Evolutionary conservation across 2,113 vertebrate species (phyloP).

Genomic region (Petrocephalus zakoni): DNA sequence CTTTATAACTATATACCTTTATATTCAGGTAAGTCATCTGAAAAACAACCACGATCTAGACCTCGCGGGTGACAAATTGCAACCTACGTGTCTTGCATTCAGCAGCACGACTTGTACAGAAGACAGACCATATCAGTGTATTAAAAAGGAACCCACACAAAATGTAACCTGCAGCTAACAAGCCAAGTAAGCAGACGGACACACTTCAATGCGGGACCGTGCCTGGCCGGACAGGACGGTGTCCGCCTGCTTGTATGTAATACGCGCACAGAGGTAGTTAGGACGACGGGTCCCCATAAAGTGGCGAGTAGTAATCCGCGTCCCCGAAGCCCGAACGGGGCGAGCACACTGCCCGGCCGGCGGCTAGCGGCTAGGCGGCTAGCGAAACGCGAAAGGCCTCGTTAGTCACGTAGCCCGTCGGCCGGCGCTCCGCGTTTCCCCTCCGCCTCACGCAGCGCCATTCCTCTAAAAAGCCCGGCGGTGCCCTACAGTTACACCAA

Average conservation of each 20-base stretch:
- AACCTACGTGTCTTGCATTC: background rate
- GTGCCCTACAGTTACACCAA: background rate
- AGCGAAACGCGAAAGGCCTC: background rate
- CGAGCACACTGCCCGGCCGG: background rate
- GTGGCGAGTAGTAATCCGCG: background rate
- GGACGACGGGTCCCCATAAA: background rate
- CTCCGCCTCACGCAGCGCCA: background rate
- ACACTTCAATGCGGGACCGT: background rate
- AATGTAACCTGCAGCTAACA: background rate
- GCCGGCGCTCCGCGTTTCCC: background rate
- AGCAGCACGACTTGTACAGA: background rate
- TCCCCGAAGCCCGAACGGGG: background rate
- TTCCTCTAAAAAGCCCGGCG: background rate
- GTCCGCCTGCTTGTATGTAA: background rate
- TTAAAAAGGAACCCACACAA: background rate
- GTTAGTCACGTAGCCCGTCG: conserved; percentile 13
- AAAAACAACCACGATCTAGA: background rate
- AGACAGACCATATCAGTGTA: background rate
- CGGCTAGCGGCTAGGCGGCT: background rate
- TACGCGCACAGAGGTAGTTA: background rate
- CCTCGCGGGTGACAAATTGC: background rate
- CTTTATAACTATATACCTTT: background rate
- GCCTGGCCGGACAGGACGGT: background rate
- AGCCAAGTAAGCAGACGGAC: background rate
- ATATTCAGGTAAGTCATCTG: background rate